These are phyloP conservation scores for Drosophila monieri DNA, from an alignment of 2,888 invertebrate genomes.

Conservation along the genomic window DNA sequence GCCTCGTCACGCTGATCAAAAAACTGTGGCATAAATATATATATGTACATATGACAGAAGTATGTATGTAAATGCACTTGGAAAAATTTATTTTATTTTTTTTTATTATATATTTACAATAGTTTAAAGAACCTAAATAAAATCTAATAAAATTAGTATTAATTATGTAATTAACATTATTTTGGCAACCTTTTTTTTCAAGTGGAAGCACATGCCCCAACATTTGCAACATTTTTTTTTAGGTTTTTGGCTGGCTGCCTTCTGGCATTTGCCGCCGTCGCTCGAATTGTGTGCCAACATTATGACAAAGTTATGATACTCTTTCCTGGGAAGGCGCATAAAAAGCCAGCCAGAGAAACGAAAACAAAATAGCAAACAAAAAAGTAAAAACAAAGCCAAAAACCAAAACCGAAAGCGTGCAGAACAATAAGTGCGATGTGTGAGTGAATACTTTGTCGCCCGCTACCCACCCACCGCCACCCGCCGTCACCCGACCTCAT, in stretches of 20 bases:
- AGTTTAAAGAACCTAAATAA: background rate
- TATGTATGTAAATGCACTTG: background rate
- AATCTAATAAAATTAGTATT: background rate
- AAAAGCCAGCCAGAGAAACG: slow-evolving; percentile 12
- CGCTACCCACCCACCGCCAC: background rate
- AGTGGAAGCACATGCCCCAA: slow-evolving; percentile 35
- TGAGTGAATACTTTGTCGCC: background rate
- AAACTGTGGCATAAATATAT: slow-evolving; percentile 10
- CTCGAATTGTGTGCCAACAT: slow-evolving; percentile 62
- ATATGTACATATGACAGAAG: slow-evolving; percentile 2
- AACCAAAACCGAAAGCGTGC: slow-evolving; percentile 32
- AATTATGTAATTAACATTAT: background rate
- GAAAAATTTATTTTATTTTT: background rate
- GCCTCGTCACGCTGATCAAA: slow-evolving; percentile 45
- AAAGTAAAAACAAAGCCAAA: slow-evolving; percentile 44
- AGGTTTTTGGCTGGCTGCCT: slow-evolving; percentile 58
- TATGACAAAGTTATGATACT: slow-evolving; percentile 71
- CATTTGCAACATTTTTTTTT: slow-evolving; percentile 36
- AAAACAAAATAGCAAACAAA: slow-evolving; percentile 15
- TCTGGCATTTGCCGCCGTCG: slow-evolving; percentile 38
- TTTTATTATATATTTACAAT: background rate
- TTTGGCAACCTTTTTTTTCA: background rate
- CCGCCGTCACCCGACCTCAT: background rate
- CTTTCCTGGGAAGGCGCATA: slow-evolving; percentile 62
- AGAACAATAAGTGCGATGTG: slow-evolving; percentile 25